Evolutionary conservation across 2,888 invertebrate species (phyloP).

Genomic region (Folsomia manolachei): DNA sequence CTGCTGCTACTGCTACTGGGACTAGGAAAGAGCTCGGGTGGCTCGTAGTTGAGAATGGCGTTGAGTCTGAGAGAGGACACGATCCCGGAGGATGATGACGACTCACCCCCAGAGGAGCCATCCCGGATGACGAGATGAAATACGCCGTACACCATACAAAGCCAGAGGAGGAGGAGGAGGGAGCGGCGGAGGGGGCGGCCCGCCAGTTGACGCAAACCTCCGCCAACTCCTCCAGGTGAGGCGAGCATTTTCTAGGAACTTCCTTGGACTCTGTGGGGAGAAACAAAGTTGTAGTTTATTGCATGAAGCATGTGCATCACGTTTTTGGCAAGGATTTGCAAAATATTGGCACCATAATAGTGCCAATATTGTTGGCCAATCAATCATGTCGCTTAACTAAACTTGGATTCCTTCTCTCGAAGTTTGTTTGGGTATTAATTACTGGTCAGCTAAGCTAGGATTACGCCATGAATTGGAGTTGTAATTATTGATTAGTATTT

Average conservation of each 20-base stretch:
- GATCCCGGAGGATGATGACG: neutral
- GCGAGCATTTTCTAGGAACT: neutral
- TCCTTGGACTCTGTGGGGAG: too few species aligned
- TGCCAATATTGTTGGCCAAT: too few species aligned
- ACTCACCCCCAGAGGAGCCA: neutral
- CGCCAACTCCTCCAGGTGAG: neutral
- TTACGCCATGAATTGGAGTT: too few species aligned
- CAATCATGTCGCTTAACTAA: too few species aligned
- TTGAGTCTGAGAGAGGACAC: neutral
- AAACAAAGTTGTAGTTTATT: too few species aligned
- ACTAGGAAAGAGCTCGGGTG: neutral
- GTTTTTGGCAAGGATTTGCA: too few species aligned
- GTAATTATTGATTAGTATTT: too few species aligned
- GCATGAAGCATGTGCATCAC: too few species aligned
- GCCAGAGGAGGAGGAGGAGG: neutral
- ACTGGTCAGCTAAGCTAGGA: too few species aligned
- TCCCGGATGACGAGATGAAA: conserved; percentile 1
- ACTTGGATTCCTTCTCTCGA: too few species aligned
- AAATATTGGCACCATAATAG: too few species aligned
- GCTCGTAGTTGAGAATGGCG: neutral
- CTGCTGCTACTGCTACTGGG: neutral
- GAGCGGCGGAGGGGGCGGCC: neutral
- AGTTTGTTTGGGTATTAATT: too few species aligned
- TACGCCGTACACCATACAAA: neutral
- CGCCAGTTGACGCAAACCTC: neutral